phyloP scores from a whole-genome alignment of 2,888 invertebrate genomes.

The Crepidodera aurea region DNA sequence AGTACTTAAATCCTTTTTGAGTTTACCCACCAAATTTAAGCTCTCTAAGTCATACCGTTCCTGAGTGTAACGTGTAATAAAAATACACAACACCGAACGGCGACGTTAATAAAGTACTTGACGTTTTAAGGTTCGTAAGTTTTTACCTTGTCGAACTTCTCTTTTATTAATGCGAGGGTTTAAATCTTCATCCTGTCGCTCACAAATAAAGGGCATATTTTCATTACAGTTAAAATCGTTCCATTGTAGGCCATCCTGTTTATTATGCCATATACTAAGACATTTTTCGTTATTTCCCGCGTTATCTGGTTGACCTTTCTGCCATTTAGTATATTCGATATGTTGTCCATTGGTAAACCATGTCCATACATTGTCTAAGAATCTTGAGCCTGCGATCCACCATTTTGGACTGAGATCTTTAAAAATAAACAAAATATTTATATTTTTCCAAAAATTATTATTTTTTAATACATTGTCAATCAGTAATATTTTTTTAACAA shows the following conservation, averaged over 20 bases:
- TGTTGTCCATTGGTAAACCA: constrained; percentile 28
- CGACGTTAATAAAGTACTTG: too few species aligned
- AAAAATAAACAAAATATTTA: too few species aligned
- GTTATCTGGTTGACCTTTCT: constrained; percentile 21
- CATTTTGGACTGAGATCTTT: constrained; percentile 16
- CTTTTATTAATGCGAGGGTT: neutral
- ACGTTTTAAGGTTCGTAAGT: too few species aligned
- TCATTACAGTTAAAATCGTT: constrained; percentile 16
- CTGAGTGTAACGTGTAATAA: too few species aligned
- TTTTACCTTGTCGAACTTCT: neutral
- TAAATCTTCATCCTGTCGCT: neutral
- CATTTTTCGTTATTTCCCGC: constrained; percentile 11
- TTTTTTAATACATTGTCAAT: too few species aligned
- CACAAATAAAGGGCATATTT: constrained; percentile 18
- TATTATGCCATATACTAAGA: constrained; percentile 1
- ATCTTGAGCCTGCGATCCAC: constrained; percentile 28
- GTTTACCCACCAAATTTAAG: too few species aligned
- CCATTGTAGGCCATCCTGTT: constrained; percentile 23
- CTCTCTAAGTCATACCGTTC: too few species aligned
- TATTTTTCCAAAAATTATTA: neutral
- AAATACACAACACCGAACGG: too few species aligned
- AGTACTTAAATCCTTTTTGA: too few species aligned
- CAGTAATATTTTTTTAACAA: too few species aligned
- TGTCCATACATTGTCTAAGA: constrained; percentile 24
- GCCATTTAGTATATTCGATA: constrained; percentile 28